Evolutionary conservation across 2,113 vertebrate genomes (phyloP), one percentile per base, ranked within the genome.

Genomic region (Lampris megalopsis): DNA sequence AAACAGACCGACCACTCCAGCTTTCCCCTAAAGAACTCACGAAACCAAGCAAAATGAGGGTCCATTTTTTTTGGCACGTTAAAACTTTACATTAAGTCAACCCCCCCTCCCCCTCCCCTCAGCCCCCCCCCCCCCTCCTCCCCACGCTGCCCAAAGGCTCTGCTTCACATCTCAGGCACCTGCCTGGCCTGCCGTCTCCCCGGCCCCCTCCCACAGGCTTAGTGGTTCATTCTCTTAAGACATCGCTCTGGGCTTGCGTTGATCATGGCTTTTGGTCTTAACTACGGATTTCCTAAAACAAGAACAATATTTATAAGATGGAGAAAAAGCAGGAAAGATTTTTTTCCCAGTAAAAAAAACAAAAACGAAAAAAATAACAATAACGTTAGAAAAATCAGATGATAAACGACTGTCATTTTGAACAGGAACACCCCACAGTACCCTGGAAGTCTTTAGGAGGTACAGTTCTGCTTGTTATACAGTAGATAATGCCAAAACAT

Each of bases 21-120:
- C 64, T 38, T 61, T 6, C 10, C 54, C 45, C 77, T 64, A 78
- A 72, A 75, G 63, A 72, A 82, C 81, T 83, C 77, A 84, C 84
- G 69, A 60, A 88, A 73, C 59, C 38, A 63, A 13, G 36, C 45
- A 61, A 60, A 68, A 66, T 47, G 10, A 45, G 69, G 65, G 64
- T 68, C 71, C 59, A 60, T 85, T 86, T 24, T 24, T 24, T 94
- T 94, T 94, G 93, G 92, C 92, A 93, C 91, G 67, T 83, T 80
- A 37, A 83, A 42, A 36, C 71, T 13, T 63, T 72, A 60, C 65
- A 63, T 52, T 68, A 75, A 59, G 45, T 24, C 71, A 80, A 74
- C 61, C 50, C 8, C 47, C 65, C 9, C 11, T 6, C 13, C 59
- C 59, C 40, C 1, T 6, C 50, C 13, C 59, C 40, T 11, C 24